Base-by-base conservation (phyloP, 1,140 invertebrate species). In the Ephestia elutella region DNA sequence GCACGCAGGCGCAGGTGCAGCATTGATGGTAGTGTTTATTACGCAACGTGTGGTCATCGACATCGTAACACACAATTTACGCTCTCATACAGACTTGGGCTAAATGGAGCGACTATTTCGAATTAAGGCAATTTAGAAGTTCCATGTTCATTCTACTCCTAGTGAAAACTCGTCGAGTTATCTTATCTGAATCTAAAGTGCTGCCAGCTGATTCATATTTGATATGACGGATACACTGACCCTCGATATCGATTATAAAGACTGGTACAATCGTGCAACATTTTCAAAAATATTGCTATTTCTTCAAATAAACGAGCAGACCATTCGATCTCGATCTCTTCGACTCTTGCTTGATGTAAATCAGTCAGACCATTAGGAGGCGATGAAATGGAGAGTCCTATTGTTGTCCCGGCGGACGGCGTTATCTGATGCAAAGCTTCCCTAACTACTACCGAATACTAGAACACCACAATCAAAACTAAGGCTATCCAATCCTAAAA, bases 21-120 rank as follows among this genome's bases (percentile, higher is more conserved):
- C 58, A 65, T 60, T 32, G 63, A 17, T 50, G 53, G n/a, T 21
- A 63, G 28, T 17, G 21, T 32, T 25, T 54, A 56, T 78, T 73
- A 70, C 66, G 67, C 62, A 74, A 75, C 55, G 57, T 68, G 56
- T 63, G 59, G 56, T 56, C 54, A 38, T 58, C 63, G 65, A 59
- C 67, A 69, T 65, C 69, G 71, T 73, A 78, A 76, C 70, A 72
- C 63, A 67, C 59, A 70, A 71, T 73, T 78, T 77, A 70, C 71
- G 66, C 62, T 62, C 67, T 57, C 66, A 71, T 72, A 73, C 66
- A 44, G 60, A 57, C 67, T 66, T 57, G 60, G 51, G 55, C 55
- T 68, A 73, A 77, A 68, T 77, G 61, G 75, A 77, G 70, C 75
- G 66, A 66, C 57, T 60, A 64, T 44, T 44, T 15, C 38, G 7